Base-by-base conservation (phyloP, 2,797 vertebrate species). In the Falco berigora region DNA sequence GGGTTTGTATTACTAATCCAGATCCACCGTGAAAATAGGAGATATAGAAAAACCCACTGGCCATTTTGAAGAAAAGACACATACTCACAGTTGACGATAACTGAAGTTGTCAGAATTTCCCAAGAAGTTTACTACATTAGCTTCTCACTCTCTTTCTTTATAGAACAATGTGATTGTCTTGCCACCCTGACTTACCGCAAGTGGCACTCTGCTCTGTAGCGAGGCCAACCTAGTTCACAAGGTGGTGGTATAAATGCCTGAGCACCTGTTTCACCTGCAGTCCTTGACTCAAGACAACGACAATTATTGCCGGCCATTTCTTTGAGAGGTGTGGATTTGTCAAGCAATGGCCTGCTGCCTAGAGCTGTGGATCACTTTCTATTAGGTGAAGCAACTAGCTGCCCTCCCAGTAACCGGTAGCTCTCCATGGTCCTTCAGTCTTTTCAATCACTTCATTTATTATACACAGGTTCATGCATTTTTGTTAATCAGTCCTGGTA, bases 401-500 rank as follows among this genome's bases (percentile, higher is more conserved):
- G 47, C 38, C 49, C 47, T 59, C 71, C 74, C 80, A 50, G 6
- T 5, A 52, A 25, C 12, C 0, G 0, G 88, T 91, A 92, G 94
- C 94, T 97, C 94, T 97, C 96, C 96, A 86, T 83, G 95, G 93
- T 97, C 67, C 96, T 96, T 95, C 84, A 74, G 28, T 5, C 36
- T 55, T 53, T 52, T 71, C 59, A 2, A 24, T 50, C 40, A 6
- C 32, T 30, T 82, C 18, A 14, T 27, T 63, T 47, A 9, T 32
- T n/a, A 46, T 21, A 61, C 22, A 16, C 21, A 22, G 55, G 5
- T 25, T 56, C 16, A 40, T 2, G 8, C 2, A 0, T 6, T 66
- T 61, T 73, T 78, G 34, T n/a, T 62, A 14, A 82, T 55, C 58
- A 66, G 36, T 58, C 30, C 66, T 27, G 14, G 32, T 2, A 2